These are phyloP conservation scores for Dryomyza anilis DNA, from an alignment of 2,888 invertebrate genomes.

Conservation along the genomic window DNA sequence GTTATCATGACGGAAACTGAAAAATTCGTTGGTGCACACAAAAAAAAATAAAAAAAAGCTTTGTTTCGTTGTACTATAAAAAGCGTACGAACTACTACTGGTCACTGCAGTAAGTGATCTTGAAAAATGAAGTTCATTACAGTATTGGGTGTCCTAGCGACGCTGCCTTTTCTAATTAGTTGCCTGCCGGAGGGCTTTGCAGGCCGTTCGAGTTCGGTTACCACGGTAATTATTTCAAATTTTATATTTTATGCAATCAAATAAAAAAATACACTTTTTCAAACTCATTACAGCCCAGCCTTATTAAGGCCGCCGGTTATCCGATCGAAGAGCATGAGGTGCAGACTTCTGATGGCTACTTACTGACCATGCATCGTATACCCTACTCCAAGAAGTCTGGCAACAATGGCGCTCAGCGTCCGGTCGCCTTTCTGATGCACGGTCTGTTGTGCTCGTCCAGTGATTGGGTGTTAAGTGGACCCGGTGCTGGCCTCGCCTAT, in stretches of 20 bases:
- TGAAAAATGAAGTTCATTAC: not conserved
- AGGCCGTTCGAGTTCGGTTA: not conserved
- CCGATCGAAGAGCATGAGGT: constrained; percentile 65
- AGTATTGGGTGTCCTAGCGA: not conserved
- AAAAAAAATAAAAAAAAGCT: too few species aligned
- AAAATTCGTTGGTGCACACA: too few species aligned
- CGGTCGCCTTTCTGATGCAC: constrained; percentile 49
- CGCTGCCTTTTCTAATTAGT: not conserved
- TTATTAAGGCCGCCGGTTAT: constrained; percentile 41
- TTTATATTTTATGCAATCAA: not conserved
- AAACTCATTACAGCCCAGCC: not conserved
- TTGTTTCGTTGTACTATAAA: too few species aligned
- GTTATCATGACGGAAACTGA: too few species aligned
- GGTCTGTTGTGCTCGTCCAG: constrained; percentile 51
- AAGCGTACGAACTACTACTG: too few species aligned
- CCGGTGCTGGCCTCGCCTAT: constrained; percentile 43
- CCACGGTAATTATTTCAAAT: constrained; percentile 9
- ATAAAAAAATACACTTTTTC: not conserved
- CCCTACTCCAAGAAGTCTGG: constrained; percentile 44
- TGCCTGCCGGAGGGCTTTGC: not conserved
- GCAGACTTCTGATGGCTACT: constrained; percentile 55
- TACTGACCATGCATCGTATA: constrained; percentile 51
- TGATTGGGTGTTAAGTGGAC: constrained; percentile 49
- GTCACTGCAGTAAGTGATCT: too few species aligned
- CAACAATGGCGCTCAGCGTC: constrained; percentile 31